Percentiles rank a stretch among this genome's conserved stretches.
Evolutionary conservation across 1,140 invertebrate species (phyloP).

Genomic region (Probaryconus sp.): DNA sequence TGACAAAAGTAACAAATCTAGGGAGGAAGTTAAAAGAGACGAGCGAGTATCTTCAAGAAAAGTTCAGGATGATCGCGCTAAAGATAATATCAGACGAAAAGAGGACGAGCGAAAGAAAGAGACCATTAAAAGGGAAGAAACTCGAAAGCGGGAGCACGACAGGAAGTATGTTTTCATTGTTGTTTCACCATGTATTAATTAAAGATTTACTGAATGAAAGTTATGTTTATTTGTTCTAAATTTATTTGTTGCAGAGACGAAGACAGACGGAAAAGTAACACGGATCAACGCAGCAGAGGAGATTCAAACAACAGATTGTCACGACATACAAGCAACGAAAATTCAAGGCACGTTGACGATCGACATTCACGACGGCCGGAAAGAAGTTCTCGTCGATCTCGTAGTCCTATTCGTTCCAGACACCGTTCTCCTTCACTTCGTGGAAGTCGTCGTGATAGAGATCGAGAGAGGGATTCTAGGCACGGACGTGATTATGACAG

Average conservation of each 20-base stretch:
- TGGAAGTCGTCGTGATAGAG: constrained; percentile 60
- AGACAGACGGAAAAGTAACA: constrained; percentile 70
- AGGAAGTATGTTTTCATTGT: constrained; percentile 63
- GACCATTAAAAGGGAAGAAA: constrained; percentile 66
- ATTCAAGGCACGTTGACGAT: constrained; percentile 59
- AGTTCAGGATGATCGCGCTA: constrained; percentile 68
- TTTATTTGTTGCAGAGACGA: constrained; percentile 68
- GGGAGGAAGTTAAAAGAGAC: constrained; percentile 75
- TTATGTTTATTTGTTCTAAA: too few relatives aligned
- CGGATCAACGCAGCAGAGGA: constrained; percentile 57
- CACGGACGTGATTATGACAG: constrained; percentile 70
- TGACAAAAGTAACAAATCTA: constrained; percentile 70
- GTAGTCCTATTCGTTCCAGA: constrained; percentile 31
- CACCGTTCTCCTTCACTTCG: constrained; percentile 37
- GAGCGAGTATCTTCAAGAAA: constrained; percentile 66
- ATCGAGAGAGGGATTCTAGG: constrained; percentile 62
- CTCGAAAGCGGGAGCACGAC: constrained; percentile 71
- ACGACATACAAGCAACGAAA: constrained; percentile 54
- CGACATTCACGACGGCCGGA: constrained; percentile 53
- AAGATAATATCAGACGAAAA: constrained; percentile 71
- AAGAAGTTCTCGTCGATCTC: constrained; percentile 33
- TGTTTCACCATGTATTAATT: constrained; percentile 6
- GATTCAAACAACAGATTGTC: constrained; percentile 44
- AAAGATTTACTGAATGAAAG: constrained; percentile 7
- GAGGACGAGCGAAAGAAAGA: constrained; percentile 70